Conservation (phyloP, 2,113 vertebrate genomes). For the Notarius quadriscutis region DNA sequence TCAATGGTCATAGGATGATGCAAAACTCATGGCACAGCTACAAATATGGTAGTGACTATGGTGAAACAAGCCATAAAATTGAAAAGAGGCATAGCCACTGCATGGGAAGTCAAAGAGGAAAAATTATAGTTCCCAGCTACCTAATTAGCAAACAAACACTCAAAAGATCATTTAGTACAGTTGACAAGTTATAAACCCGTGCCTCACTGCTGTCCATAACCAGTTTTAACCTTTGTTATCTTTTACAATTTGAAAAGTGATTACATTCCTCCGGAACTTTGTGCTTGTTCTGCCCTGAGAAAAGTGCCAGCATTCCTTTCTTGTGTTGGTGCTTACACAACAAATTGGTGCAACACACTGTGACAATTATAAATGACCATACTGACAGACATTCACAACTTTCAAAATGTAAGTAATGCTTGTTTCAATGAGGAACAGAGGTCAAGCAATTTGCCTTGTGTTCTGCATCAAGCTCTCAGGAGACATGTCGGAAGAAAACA, state of each 20-base stretch:
- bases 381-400: not conserved
- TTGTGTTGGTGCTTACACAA: not conserved
- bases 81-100: not conserved
- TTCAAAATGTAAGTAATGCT: constrained; percentile 4
- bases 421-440: not conserved
- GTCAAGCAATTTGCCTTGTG: constrained; percentile 9
- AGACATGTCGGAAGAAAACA: not conserved
- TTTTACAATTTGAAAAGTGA: not conserved
- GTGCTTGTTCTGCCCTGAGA: not conserved
- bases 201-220: not conserved
- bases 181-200: not conserved
- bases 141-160: not conserved
- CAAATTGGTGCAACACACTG: not conserved
- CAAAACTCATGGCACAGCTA: not conserved
- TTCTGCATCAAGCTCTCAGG: not conserved
- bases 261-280: not conserved
- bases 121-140: not conserved
- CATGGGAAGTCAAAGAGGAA: not conserved
- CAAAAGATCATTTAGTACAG: not conserved
- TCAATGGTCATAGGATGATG: not conserved
- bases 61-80: not conserved
- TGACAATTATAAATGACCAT: constrained; percentile 3
- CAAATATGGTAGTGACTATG: not conserved
- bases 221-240: not conserved
- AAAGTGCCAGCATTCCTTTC: not conserved